phyloP scores from a whole-genome alignment of 1,140 invertebrate genomes.

The Drosophila lacteicornis region DNA sequence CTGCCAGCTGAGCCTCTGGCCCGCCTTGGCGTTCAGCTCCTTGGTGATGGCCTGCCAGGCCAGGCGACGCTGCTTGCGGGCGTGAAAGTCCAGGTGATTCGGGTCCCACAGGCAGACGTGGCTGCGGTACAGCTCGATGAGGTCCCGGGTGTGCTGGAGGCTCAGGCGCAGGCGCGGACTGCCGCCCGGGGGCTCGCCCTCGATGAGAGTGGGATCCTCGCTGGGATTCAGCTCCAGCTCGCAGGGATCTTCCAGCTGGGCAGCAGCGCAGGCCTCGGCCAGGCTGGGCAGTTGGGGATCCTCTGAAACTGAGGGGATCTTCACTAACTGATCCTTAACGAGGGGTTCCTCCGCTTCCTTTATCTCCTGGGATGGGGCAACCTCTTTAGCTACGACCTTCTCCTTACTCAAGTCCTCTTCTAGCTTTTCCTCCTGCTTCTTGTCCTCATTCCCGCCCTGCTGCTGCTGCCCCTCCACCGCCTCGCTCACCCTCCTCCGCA shows the following conservation, averaged over 20 bases:
- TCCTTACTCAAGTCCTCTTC: background rate
- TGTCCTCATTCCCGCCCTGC: background rate
- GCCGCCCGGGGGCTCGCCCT: background rate
- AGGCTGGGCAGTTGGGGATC: slow-evolving; percentile 10
- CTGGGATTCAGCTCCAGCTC: background rate
- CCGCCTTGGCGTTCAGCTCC: slow-evolving; percentile 38
- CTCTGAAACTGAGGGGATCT: background rate
- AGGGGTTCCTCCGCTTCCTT: no score
- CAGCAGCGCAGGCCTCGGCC: slow-evolving; percentile 7
- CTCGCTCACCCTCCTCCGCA: background rate
- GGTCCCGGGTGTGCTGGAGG: slow-evolving; percentile 37
- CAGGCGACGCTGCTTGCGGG: slow-evolving; percentile 46
- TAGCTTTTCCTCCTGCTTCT: background rate
- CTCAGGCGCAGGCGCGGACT: slow-evolving; percentile 46
- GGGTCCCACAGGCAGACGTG: slow-evolving; percentile 74
- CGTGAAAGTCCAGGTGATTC: slow-evolving; percentile 69
- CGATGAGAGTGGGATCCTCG: background rate
- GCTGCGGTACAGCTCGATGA: slow-evolving; percentile 57
- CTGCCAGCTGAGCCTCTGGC: slow-evolving; percentile 50
- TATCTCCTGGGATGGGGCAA: no score
- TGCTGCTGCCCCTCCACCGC: background rate
- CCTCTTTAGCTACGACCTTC: background rate
- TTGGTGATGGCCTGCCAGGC: slow-evolving; percentile 64
- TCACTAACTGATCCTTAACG: background rate
- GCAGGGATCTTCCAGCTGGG: slow-evolving; percentile 5